Base-by-base conservation (phyloP, 2,888 invertebrate genomes). In the Rhagonycha lutea region DNA sequence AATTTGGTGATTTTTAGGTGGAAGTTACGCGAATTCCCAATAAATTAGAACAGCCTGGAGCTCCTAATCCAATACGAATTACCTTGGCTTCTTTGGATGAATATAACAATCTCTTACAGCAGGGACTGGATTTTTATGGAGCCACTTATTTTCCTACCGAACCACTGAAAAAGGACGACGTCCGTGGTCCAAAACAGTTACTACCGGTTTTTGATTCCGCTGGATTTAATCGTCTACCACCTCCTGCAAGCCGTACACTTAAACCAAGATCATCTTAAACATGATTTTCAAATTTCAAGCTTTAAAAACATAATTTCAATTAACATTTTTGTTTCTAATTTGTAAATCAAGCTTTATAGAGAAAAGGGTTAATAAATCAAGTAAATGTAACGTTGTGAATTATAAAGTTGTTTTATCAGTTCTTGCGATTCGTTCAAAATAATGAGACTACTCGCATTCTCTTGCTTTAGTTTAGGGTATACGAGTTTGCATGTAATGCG, bases 61-160 rank as follows among this genome's bases (percentile, higher is more conserved):
- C 83, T 89, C 93, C 81, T 7, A 92, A 92, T 78, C 92, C 94
- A 10, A 90, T 95, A 62, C 91, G 94, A 76, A 91, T 95, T 74
- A 94, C 94, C 0, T 88, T 95, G 80, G 94, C 94, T 74, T 94
- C 91, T 74, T 90, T 94, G 79, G 94, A 94, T 81, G 94, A 95
- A 84, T 94, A 92, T 82, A 94, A 94, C 86, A 92, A 92, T 83
- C 89, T 96, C 73, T 89, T 96, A 74, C 95, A 95, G 87, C 94
- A 95, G 84, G 96, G 96, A 0, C 89, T 96, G 75, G 95, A 96
- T 88, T 96, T 96, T 89, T 96, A 95, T 85, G 95, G 95, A 18
- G 95, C 96, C 65, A 96, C 96, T 24, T 95, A 93, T 89, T 96
- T 96, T 88, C 95, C 95, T 69, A 95, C 95, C 4, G 95, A 95